Evolutionary conservation across 2,113 vertebrate genomes (phyloP).

Genomic region (Rhinoderma darwinii): DNA sequence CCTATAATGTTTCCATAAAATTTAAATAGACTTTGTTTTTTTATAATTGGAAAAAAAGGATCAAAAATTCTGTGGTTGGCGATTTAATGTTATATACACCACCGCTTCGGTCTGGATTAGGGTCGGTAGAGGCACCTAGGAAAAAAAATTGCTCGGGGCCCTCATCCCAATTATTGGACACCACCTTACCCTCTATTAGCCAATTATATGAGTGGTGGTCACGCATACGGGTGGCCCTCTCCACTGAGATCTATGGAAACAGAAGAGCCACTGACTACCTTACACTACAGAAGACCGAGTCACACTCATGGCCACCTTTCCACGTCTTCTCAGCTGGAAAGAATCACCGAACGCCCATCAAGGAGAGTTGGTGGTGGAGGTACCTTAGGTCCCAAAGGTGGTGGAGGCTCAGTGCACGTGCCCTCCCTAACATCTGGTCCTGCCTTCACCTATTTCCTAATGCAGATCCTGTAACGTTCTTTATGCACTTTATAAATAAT

Average conservation of each 20-base stretch:
- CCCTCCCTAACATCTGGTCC: not conserved
- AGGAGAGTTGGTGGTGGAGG: not conserved
- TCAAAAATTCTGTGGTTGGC: too few relatives aligned
- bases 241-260: not conserved
- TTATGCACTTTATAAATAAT: slow-evolving; percentile 12
- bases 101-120: not conserved
- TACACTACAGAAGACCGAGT: too few relatives aligned
- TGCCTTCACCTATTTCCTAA: not conserved
- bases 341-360: too few relatives aligned
- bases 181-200: too few relatives aligned
- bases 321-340: too few relatives aligned
- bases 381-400: not conserved
- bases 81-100: not conserved
- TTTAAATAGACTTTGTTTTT: too few relatives aligned
- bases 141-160: not conserved
- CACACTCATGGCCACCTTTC: not conserved
- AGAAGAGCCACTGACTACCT: not conserved
- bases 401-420: too few relatives aligned
- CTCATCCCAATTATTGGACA: not conserved
- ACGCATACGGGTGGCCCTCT: too few relatives aligned
- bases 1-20: not conserved
- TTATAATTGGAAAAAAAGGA: too few relatives aligned
- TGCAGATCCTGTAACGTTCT: not conserved
- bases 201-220: too few relatives aligned
- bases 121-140: not conserved